A percentile compares a stretch with the other conserved stretches of the same genome.
These are phyloP conservation scores for Lichenostomus cassidix DNA, from an alignment of 2,113 vertebrate species.

Conservation along the genomic window DNA sequence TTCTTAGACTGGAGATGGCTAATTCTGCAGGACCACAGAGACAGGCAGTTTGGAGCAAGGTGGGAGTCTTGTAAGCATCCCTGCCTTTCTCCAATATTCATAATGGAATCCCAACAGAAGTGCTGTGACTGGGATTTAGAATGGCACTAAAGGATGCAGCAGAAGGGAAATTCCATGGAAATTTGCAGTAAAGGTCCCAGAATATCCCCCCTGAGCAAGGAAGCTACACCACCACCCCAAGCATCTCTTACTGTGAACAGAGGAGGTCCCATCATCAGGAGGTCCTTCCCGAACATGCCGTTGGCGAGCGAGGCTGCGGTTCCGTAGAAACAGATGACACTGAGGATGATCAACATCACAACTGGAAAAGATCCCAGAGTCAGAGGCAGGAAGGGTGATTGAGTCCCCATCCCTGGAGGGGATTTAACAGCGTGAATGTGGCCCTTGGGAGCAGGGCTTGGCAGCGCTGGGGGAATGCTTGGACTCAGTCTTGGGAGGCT, in stretches of 20 bases:
- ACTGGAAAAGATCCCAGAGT: conserved; percentile 51
- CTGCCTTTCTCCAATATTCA: neutral
- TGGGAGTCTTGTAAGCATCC: neutral
- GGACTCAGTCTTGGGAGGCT: neutral
- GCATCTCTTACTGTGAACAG: conserved; percentile 74
- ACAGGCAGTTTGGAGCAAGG: neutral
- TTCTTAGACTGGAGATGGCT: neutral
- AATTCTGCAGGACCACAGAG: neutral
- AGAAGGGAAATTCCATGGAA: neutral
- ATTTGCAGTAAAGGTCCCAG: neutral
- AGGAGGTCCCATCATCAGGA: conserved; percentile 79
- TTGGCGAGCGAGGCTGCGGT: conserved; percentile 80
- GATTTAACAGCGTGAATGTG: neutral
- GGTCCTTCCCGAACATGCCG: conserved; percentile 73
- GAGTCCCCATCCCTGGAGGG: neutral
- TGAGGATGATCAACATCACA: conserved; percentile 76
- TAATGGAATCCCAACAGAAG: neutral
- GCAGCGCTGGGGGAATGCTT: neutral
- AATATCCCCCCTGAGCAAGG: neutral
- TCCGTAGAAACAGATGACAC: conserved; percentile 81
- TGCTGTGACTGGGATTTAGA: accelerated
- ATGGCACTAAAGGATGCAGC: neutral
- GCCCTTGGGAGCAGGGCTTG: neutral
- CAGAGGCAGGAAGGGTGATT: neutral
- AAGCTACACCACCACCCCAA: neutral